These are phyloP conservation scores for Drosophila incognita DNA, from an alignment of 2,888 invertebrate genomes.

Conservation along the genomic window DNA sequence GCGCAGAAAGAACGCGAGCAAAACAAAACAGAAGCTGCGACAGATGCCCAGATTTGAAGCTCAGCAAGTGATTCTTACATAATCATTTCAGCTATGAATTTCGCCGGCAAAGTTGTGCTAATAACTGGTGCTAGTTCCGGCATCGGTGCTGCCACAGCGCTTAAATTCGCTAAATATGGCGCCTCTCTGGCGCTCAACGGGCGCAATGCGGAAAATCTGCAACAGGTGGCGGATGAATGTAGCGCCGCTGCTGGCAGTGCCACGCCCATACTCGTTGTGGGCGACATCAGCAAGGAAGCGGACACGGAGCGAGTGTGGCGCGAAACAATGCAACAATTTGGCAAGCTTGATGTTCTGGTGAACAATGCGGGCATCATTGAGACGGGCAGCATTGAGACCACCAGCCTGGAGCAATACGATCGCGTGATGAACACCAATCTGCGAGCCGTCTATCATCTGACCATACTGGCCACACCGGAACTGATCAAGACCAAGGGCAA, in stretches of 20 bases:
- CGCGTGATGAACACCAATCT: conserved; percentile 95
- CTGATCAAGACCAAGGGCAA: conserved; percentile 93
- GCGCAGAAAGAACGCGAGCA: conserved; percentile 11
- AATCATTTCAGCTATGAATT: conserved; percentile 85
- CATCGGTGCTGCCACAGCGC: conserved; percentile 90
- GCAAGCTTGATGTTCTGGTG: conserved; percentile 92
- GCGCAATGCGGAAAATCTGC: conserved; percentile 88
- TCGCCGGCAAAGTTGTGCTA: conserved; percentile 87
- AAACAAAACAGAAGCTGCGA: conserved; percentile 27
- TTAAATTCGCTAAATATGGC: conserved; percentile 88
- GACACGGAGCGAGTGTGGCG: conserved; percentile 90
- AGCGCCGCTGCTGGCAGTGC: conserved; percentile 37
- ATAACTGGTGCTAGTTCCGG: conserved; percentile 91
- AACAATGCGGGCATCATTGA: conserved; percentile 96
- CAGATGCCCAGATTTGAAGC: conserved; percentile 30
- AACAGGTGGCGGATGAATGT: conserved; percentile 88
- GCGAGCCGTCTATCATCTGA: conserved; percentile 92
- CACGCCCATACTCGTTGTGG: conserved; percentile 86
- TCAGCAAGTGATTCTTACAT: conserved; percentile 51
- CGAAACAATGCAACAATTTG: conserved; percentile 90
- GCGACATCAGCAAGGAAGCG: conserved; percentile 90
- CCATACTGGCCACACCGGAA: conserved; percentile 94
- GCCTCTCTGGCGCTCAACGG: conserved; percentile 88
- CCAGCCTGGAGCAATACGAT: conserved; percentile 94
- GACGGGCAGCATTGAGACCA: conserved; percentile 93